phyloP scores from a whole-genome alignment of 1,140 invertebrate genomes.

The Mactra quadrangularis region DNA sequence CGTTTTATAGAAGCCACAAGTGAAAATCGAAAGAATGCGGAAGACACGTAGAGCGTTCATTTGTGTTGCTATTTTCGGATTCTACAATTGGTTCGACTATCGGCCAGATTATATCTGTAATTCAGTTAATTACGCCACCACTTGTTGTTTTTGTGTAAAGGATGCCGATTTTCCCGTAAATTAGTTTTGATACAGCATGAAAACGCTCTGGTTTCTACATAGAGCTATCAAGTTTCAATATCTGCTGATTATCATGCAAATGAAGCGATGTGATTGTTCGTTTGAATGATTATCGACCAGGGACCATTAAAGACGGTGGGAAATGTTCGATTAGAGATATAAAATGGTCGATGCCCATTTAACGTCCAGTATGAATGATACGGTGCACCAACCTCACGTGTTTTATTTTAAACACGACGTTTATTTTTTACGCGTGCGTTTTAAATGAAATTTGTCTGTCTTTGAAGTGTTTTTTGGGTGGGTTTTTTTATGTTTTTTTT shows the following conservation, averaged over 20 bases:
- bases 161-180: slow-evolving; percentile 55
- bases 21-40: background rate
- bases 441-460: too few relatives aligned
- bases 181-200: slow-evolving; percentile 59
- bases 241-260: slow-evolving; percentile 55
- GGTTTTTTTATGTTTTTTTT: too few relatives aligned
- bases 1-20: slow-evolving; percentile 1
- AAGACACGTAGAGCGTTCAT: slow-evolving; percentile 10
- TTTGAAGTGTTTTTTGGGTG: too few relatives aligned
- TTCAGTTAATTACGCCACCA: slow-evolving; percentile 53
- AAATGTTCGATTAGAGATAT: slow-evolving; percentile 22
- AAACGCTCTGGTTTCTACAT: slow-evolving; percentile 41
- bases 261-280: background rate
- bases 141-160: slow-evolving; percentile 58
- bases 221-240: slow-evolving; percentile 56
- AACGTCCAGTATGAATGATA: too few relatives aligned
- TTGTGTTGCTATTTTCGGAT: slow-evolving; percentile 17
- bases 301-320: slow-evolving; percentile 26
- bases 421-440: too few relatives aligned
- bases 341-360: slow-evolving; percentile 3
- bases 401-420: too few relatives aligned
- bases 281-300: slow-evolving; percentile 47
- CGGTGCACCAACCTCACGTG: too few relatives aligned
- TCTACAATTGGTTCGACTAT: slow-evolving; percentile 6
- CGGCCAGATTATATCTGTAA: slow-evolving; percentile 42